Conservation (phyloP, 2,888 invertebrate species). For the Drosophila phalerata region DNA sequence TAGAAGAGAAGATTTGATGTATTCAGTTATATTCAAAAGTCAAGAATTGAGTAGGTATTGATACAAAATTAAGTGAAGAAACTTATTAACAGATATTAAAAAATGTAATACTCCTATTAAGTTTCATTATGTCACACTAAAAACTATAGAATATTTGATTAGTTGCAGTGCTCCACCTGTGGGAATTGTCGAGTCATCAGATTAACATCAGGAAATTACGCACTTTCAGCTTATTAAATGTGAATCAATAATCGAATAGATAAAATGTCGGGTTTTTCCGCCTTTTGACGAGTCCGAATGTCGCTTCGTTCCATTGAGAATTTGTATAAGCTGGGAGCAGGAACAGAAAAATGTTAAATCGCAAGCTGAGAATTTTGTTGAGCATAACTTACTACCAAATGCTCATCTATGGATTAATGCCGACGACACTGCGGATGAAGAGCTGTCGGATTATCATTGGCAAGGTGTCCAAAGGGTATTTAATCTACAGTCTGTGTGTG, state of each 20-base stretch:
- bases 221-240: slow-evolving; percentile 41
- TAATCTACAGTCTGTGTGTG: slow-evolving; percentile 48
- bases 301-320: neutral
- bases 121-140: neutral
- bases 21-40: too few relatives aligned
- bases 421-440: slow-evolving; percentile 25
- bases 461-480: slow-evolving; percentile 41
- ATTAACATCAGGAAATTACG: slow-evolving; percentile 8
- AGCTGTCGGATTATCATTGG: neutral
- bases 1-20: too few relatives aligned
- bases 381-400: slow-evolving; percentile 47
- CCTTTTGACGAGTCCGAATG: neutral
- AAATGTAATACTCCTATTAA: neutral
- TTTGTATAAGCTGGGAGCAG: neutral
- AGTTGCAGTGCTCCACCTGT: neutral
- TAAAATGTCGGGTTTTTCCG: neutral
- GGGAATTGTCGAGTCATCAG: neutral
- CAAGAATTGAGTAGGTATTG: too few relatives aligned
- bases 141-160: neutral
- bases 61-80: neutral
- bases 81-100: neutral
- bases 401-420: slow-evolving; percentile 52
- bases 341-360: slow-evolving; percentile 56
- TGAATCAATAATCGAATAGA: neutral
- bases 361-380: slow-evolving; percentile 34